phyloP scores from a whole-genome alignment of 2,113 vertebrate species.

The Lethenteron reissneri region DNA sequence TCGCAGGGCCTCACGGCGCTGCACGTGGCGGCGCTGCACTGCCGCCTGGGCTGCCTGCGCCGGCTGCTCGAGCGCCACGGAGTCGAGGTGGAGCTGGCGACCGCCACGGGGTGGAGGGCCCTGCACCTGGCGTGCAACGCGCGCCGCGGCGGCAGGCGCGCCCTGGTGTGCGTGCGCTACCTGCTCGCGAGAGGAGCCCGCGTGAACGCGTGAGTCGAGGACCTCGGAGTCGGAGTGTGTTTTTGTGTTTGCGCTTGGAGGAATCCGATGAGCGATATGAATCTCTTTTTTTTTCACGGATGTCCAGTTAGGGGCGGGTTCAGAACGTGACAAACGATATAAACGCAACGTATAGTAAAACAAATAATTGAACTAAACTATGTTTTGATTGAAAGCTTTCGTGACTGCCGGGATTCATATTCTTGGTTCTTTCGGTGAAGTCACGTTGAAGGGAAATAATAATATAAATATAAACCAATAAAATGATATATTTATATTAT shows the following conservation, averaged over 20 bases:
- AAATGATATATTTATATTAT: too few relatives aligned
- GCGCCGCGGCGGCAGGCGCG: slow-evolving; percentile 11
- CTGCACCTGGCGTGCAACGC: slow-evolving; percentile 20
- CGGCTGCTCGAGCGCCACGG: slow-evolving; percentile 13
- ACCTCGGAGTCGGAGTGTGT: too few relatives aligned
- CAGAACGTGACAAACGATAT: neutral
- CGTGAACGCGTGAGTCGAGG: slow-evolving; percentile 17
- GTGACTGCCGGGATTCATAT: too few relatives aligned
- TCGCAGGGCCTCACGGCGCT: slow-evolving; percentile 11
- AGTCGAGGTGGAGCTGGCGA: slow-evolving; percentile 14
- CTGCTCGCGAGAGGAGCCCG: slow-evolving; percentile 21
- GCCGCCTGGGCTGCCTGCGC: slow-evolving; percentile 14
- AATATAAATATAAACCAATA: too few relatives aligned
- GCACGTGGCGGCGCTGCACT: slow-evolving; percentile 17
- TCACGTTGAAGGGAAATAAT: too few relatives aligned
- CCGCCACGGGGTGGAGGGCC: slow-evolving; percentile 16
- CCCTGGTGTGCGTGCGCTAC: slow-evolving; percentile 15
- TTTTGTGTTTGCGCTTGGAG: too few relatives aligned
- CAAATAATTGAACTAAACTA: too few relatives aligned
- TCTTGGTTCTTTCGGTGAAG: too few relatives aligned
- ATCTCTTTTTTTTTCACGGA: neutral
- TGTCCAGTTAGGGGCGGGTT: neutral
- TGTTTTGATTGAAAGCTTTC: too few relatives aligned
- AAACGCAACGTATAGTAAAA: too few relatives aligned
- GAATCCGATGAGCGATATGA: too few relatives aligned